Evolutionary conservation across 2,113 vertebrate species (phyloP), one percentile per base, ranked within the genome.

Genomic region (Lepus americanus): DNA sequence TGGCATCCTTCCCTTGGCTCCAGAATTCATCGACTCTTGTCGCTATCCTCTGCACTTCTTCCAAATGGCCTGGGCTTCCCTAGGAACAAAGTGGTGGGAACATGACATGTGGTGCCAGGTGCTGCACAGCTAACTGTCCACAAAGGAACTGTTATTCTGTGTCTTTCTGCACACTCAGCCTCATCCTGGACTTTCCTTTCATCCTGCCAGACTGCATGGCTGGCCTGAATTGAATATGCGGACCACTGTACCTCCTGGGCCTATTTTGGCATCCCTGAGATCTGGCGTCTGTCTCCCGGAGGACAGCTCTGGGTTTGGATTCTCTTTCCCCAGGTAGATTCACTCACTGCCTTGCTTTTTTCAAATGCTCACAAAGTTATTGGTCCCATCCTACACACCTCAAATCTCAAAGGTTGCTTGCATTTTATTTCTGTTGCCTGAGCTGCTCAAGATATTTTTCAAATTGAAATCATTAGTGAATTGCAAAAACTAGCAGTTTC

Each of bases 351-450:
- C 73, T 92, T 39, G 69, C 82, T 85, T 95, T 92, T 94, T 76
- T 92, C 92, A 93, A 94, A 85, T 19, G 90, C n/a, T 94, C 85
- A 72, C 67, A 31, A 77, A 81, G 59, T 96, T 82, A 92, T 78
- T 94, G 89, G 89, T 87, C 94, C 90, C 97, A 92, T 66, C 14
- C 59, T 73, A 13, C 14, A 55, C 0, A 70, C 90, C 82, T 86
- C 63, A 8, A 66, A 51, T 84, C 94, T 94, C 95, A 63, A 74
- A 96, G 90, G 95, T 92, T 72, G 0, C 95, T 96, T 96, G 72
- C 90, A 94, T 95, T 94, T 89, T 90, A 96, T 92, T 95, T 96
- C 94, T 95, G 67, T 94, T 92, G 83, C 86, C 72, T 67, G 95
- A 92, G 66, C 89, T 91, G 86, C 80, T 96, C 70, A 33, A 1